A percentile compares a stretch with the other conserved stretches of the same genome.
Conservation (phyloP, 2,797 vertebrate genomes). For the Microchirus variegatus region DNA sequence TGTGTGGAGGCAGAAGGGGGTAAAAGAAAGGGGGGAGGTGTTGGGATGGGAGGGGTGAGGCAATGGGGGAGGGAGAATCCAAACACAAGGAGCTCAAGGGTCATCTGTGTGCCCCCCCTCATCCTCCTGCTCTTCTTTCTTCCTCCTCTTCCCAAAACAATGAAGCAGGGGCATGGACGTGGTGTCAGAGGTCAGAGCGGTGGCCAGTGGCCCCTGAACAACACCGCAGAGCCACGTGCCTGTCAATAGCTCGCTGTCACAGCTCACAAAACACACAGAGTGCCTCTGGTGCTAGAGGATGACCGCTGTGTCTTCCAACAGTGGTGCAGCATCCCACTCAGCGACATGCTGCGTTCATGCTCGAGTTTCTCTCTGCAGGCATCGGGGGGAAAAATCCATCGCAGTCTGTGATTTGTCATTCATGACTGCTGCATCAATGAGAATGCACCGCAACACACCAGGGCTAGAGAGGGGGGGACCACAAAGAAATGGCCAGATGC, state of each 20-base stretch:
- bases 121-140: slow-evolving; percentile 37
- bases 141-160: slow-evolving; percentile 55
- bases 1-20: slow-evolving; percentile 24
- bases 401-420: slow-evolving; percentile 42
- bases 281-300: slow-evolving; percentile 45
- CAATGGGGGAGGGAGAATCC: slow-evolving; percentile 57
- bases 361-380: slow-evolving; percentile 40
- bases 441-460: slow-evolving; percentile 8
- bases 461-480: not conserved
- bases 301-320: slow-evolving; percentile 37
- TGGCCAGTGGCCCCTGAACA: slow-evolving; percentile 67
- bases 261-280: slow-evolving; percentile 71
- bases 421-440: slow-evolving; percentile 25
- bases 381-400: slow-evolving; percentile 28
- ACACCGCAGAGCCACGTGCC: slow-evolving; percentile 70
- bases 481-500: slow-evolving; percentile 5
- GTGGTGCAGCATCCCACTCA: slow-evolving; percentile 28
- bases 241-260: slow-evolving; percentile 74
- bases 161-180: slow-evolving; percentile 46
- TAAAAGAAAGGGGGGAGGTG: slow-evolving; percentile 46
- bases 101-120: slow-evolving; percentile 50
- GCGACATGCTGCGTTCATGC: slow-evolving; percentile 33
- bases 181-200: slow-evolving; percentile 75
- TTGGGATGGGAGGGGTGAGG: slow-evolving; percentile 59
- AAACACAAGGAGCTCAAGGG: slow-evolving; percentile 56